Evolutionary conservation across 2,113 vertebrate species (phyloP), one percentile per base, ranked within the genome.

Genomic region (Chinchilla lanigera): DNA sequence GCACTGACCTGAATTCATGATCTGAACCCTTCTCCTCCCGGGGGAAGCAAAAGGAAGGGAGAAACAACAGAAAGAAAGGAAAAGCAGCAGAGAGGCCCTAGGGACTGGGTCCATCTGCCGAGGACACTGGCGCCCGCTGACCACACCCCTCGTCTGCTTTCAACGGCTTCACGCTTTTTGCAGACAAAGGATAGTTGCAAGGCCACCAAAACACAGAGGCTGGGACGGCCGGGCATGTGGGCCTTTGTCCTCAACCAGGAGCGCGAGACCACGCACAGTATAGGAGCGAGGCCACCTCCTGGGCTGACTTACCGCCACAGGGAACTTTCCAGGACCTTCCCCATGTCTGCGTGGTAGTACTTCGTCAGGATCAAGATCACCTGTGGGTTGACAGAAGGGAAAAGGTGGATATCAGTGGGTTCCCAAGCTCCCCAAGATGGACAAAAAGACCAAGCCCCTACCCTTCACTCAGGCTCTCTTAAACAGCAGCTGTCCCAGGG

Each of bases 361-460:
- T 99, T 99, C 35, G 99, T 99, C 97, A 99, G 99, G 97, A 99
- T 99, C 96, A 99, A 98, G 98, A 99, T 99, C 89, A 99, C 99
- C 99, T 99, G 98, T 38, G 97, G 93, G 61, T 65, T 20, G 35
- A 96, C 95, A 93, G 58, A 98, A 82, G 97, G 86, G 14, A 2
- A 98, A 93, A 92, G 96, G 77, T 90, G 93, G 85, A 73, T 19
- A 78, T 97, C 77, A 95, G 24, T 4, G 4, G 75, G 52, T 24
- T 38, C 58, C 1, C 0, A 63, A 69, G 88, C 41, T 87, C 60
- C 54, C 7, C 6, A 0, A 58, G 0, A 0, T 0, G 19, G 47
- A 5, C 0, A 0, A 0, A 1, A 0, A 13, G 47, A 2, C 56
- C 22, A 35, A n/a, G 10, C 1, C 28, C 44, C 7, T 38, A 13